Evolutionary conservation across 2,888 invertebrate genomes (phyloP).

Genomic region (Drosophila paucipuncta): DNA sequence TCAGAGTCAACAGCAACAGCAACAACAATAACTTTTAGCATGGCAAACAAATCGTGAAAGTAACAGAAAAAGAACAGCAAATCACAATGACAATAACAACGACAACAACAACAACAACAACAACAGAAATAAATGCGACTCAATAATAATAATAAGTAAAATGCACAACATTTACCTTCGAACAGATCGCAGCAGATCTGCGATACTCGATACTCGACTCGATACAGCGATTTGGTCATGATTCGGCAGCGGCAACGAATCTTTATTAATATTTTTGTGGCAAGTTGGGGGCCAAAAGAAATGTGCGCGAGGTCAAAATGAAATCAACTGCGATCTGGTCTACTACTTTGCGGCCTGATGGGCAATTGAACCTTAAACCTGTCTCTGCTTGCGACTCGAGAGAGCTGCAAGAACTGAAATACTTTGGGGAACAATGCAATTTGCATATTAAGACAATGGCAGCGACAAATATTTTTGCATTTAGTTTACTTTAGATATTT

Average conservation of each 20-base stretch:
- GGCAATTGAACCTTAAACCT: constrained; percentile 64
- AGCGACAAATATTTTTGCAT: constrained; percentile 53
- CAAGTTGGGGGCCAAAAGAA: constrained; percentile 40
- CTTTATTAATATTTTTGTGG: constrained; percentile 68
- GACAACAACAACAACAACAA: constrained; percentile 15
- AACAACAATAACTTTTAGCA: constrained; percentile 9
- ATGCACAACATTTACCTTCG: constrained; percentile 21
- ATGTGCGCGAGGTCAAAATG: constrained; percentile 69
- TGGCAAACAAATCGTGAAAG: constrained; percentile 66
- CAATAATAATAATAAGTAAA: constrained; percentile 44
- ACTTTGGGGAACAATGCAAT: constrained; percentile 63
- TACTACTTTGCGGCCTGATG: constrained; percentile 35
- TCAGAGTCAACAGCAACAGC: constrained; percentile 18
- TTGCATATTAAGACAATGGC: constrained; percentile 79
- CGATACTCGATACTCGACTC: constrained; percentile 26
- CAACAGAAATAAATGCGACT: constrained; percentile 21
- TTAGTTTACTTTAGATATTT: constrained; percentile 18
- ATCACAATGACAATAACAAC: constrained; percentile 48
- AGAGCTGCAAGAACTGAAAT: constrained; percentile 8
- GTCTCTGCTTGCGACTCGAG: constrained; percentile 12
- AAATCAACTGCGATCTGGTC: constrained; percentile 58
- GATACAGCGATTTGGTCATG: constrained; percentile 60
- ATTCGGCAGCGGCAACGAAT: constrained; percentile 49
- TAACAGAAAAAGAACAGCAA: constrained; percentile 59
- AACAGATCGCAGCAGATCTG: constrained; percentile 27